Conservation (phyloP, 2,113 vertebrate genomes). For the Peromyscus polionotus region DNA sequence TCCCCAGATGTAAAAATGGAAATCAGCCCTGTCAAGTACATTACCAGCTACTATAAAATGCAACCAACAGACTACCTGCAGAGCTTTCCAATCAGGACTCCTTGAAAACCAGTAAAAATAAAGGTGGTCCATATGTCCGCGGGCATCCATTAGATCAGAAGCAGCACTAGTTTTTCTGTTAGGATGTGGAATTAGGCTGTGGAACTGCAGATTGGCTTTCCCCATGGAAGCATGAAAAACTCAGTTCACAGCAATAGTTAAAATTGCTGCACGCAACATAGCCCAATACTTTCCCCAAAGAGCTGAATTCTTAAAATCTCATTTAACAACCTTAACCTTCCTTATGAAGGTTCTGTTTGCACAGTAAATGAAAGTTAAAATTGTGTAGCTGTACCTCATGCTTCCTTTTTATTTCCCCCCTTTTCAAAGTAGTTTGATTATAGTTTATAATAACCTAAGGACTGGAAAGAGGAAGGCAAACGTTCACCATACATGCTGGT, state of each 20-base stretch:
- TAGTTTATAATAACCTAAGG: constrained; percentile 55
- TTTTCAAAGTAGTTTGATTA: constrained; percentile 54
- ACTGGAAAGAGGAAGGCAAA: background rate
- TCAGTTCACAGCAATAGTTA: constrained; percentile 53
- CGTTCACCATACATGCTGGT: constrained; percentile 67
- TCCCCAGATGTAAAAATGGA: background rate
- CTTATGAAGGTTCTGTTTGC: constrained; percentile 72
- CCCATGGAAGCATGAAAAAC: background rate
- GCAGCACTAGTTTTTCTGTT: background rate
- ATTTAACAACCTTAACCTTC: constrained; percentile 70
- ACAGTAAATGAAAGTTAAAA: constrained; percentile 79
- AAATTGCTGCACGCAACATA: constrained; percentile 31
- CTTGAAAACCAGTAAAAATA: background rate
- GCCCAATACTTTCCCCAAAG: constrained; percentile 44
- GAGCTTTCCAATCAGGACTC: background rate
- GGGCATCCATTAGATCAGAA: constrained; percentile 58
- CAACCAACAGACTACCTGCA: background rate
- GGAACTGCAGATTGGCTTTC: constrained; percentile 40
- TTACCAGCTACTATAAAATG: background rate
- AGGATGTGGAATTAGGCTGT: background rate
- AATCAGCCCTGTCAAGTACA: background rate
- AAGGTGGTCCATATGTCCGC: background rate
- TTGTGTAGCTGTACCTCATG: constrained; percentile 46
- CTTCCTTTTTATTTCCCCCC: background rate
- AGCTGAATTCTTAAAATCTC: constrained; percentile 71